A percentile compares a stretch with the other conserved stretches of the same genome.
Conservation (phyloP, 2,113 vertebrate genomes). For the Lophochroa leadbeateri region DNA sequence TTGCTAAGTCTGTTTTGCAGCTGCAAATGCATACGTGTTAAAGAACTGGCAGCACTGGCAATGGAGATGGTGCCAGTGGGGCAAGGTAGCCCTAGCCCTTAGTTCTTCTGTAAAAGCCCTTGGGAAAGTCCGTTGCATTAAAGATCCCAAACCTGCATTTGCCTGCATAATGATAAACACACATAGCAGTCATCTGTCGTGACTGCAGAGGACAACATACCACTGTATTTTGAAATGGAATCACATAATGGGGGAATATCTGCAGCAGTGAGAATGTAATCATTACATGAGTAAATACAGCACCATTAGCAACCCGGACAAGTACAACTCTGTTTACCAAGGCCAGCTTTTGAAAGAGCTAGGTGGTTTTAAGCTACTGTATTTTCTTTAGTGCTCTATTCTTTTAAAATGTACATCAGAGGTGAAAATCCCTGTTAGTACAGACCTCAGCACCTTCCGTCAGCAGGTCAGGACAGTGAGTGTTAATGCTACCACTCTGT, state of each 20-base stretch:
- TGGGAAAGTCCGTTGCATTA: background rate
- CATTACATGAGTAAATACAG: background rate
- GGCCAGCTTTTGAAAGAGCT: background rate
- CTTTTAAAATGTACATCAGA: background rate
- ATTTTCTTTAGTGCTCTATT: background rate
- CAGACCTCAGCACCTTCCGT: background rate
- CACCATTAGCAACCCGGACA: slow-evolving; percentile 11
- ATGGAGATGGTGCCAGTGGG: background rate
- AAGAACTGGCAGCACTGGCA: background rate
- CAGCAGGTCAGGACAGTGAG: background rate
- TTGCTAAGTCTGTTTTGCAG: background rate
- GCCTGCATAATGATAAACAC: background rate
- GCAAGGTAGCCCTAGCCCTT: background rate
- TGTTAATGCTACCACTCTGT: background rate
- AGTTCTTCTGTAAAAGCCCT: background rate
- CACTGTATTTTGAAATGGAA: background rate
- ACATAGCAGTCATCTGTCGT: background rate
- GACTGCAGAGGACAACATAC: background rate
- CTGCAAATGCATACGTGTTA: background rate
- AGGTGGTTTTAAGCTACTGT: background rate
- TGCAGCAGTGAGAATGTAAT: background rate
- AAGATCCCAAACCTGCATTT: background rate
- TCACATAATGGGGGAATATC: background rate
- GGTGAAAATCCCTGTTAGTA: background rate
- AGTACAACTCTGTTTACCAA: background rate